These are phyloP conservation scores for Pachliopta kotzebuea DNA, from an alignment of 2,888 invertebrate genomes.

Conservation along the genomic window DNA sequence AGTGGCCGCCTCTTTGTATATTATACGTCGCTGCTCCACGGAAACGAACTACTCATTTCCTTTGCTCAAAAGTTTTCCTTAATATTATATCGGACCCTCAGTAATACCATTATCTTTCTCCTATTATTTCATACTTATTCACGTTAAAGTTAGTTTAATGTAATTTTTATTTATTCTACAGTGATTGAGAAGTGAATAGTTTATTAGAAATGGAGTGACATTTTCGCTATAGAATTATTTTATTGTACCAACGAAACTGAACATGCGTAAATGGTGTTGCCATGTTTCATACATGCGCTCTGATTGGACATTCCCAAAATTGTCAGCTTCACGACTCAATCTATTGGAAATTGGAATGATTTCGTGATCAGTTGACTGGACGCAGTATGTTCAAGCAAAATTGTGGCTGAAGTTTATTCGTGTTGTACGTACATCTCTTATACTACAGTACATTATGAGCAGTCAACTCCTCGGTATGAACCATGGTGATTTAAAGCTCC, in stretches of 20 bases:
- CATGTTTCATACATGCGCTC: constrained; percentile 11
- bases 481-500: constrained; percentile 19
- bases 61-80: constrained; percentile 63
- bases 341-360: constrained; percentile 34
- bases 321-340: constrained; percentile 29
- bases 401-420: constrained; percentile 1
- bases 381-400: constrained; percentile 3
- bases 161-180: neutral
- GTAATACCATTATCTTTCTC: constrained; percentile 30
- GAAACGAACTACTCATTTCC: constrained; percentile 71
- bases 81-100: constrained; percentile 50
- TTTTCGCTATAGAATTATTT: neutral
- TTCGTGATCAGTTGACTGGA: constrained; percentile 29
- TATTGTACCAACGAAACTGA: neutral
- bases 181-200: neutral
- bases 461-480: neutral
- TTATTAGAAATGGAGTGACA: neutral
- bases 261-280: constrained; percentile 1
- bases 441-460: constrained; percentile 4
- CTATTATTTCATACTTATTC: constrained; percentile 10
- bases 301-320: constrained; percentile 9
- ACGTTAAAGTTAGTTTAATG: constrained; percentile 3
- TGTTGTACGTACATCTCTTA: neutral
- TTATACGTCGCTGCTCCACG: constrained; percentile 57
- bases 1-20: constrained; percentile 71